Evolutionary conservation across 2,888 invertebrate species (phyloP), one percentile per base, ranked within the genome.

Genomic region (Venusia cambrica): DNA sequence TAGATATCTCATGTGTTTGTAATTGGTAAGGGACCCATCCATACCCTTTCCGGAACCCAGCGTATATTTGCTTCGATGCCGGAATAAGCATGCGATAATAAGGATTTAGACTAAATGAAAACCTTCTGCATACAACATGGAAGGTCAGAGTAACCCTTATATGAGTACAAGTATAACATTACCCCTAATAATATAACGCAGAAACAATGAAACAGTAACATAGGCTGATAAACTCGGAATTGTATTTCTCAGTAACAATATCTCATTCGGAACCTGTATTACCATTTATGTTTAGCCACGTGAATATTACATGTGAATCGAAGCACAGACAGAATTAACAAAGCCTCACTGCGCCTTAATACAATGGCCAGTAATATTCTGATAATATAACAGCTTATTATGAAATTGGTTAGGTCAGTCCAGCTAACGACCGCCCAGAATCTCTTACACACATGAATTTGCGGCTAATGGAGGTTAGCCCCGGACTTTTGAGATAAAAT

Each of bases 271-370:
- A 5, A 30, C 10, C 12, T 25, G 12, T 33, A 33, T 30, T 26
- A 29, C 14, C 29, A 33, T 33, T 38, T 16, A 28, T 32, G 36
- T 29, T 37, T 22, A 34, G 30, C 29, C 24, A 33, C 28, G 28
- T 33, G 26, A 38, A 31, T 36, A 33, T 37, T 33, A 33, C 36
- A 48, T 48, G 36, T 34, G 25, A 31, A 39, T 42, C 35, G 39
- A 38, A 47, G 40, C 33, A 36, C 32, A 42, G 36, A 28, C 36
- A 32, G 42, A 43, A 45, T 47, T 40, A 50, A 40, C 36, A 26
- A 33, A 45, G 24, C 31, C 28, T 32, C 33, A 42, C 19, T 38
- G 11, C 22, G 21, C 43, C 39, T 42, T 45, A 35, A 27, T 16
- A 43, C 40, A 48, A 41, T 38, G 34, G 35, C 35, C 31, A 29